A percentile compares a stretch with the other conserved stretches of the same genome.
Evolutionary conservation across 2,888 invertebrate species (phyloP).

Genomic region (Euplexia lucipara): DNA sequence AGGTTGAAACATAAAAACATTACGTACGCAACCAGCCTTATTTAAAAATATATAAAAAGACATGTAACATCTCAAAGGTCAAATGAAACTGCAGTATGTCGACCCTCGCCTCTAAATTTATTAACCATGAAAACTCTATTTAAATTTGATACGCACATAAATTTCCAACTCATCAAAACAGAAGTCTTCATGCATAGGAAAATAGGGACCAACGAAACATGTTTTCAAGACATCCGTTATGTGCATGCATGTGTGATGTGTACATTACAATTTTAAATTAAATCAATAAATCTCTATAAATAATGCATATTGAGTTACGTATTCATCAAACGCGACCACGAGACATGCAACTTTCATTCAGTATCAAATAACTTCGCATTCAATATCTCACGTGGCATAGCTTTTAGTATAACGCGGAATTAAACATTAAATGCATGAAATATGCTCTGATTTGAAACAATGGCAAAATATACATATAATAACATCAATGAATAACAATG

Average conservation of each 20-base stretch:
- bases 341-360: constrained; percentile 36
- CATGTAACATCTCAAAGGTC: background rate
- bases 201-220: constrained; percentile 50
- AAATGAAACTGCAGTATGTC: constrained; percentile 3
- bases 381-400: constrained; percentile 57
- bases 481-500: constrained; percentile 91
- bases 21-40: background rate
- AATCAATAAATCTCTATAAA: constrained; percentile 75
- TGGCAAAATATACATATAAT: constrained; percentile 91
- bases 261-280: constrained; percentile 76
- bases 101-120: background rate
- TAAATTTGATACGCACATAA: constrained; percentile 13
- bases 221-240: constrained; percentile 65
- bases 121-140: constrained; percentile 18
- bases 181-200: constrained; percentile 65
- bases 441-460: constrained; percentile 91
- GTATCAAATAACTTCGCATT: constrained; percentile 24
- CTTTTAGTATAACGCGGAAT: constrained; percentile 73
- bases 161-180: constrained; percentile 46
- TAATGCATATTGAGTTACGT: constrained; percentile 23
- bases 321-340: constrained; percentile 15
- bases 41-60: constrained; percentile 2
- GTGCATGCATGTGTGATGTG: constrained; percentile 70
- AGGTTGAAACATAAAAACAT: background rate
- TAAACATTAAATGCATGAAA: constrained; percentile 90